Evolutionary conservation across 2,113 vertebrate species (phyloP).

Genomic region (Charina bottae): DNA sequence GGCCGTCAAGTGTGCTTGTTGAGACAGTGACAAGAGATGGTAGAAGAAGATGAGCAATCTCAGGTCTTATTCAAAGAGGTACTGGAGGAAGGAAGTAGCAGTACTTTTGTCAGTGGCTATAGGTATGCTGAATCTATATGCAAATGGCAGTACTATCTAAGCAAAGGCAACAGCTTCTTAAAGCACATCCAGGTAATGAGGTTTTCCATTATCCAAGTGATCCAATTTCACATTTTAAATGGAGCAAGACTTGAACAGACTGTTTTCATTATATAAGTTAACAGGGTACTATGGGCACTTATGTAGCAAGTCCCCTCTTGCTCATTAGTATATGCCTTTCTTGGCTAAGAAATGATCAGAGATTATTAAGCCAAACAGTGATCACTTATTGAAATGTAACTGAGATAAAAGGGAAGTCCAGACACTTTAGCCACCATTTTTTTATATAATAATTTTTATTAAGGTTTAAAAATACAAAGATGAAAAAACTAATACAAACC

Average conservation of each 20-base stretch:
- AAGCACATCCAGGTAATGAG: background rate
- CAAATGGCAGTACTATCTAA: background rate
- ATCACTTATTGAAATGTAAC: background rate
- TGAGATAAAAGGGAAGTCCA: background rate
- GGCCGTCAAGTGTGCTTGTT: background rate
- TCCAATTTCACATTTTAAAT: slow-evolving; percentile 3
- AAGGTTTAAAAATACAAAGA: too few relatives aligned
- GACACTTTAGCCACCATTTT: background rate
- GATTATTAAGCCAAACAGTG: background rate
- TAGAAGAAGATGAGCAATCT: background rate
- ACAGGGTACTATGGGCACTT: background rate
- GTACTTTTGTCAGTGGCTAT: background rate
- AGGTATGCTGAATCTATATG: background rate
- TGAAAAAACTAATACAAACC: too few relatives aligned
- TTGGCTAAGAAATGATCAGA: background rate
- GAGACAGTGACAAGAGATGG: background rate
- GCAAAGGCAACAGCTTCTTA: background rate
- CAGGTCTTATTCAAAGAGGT: background rate
- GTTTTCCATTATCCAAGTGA: background rate
- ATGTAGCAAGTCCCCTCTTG: background rate
- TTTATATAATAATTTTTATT: too few relatives aligned
- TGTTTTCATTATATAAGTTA: background rate
- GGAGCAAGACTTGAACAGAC: background rate
- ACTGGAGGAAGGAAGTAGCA: background rate
- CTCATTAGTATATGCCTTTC: background rate